Base-by-base conservation (phyloP, 2,797 vertebrate genomes). In the Crocodylus rhombifer region DNA sequence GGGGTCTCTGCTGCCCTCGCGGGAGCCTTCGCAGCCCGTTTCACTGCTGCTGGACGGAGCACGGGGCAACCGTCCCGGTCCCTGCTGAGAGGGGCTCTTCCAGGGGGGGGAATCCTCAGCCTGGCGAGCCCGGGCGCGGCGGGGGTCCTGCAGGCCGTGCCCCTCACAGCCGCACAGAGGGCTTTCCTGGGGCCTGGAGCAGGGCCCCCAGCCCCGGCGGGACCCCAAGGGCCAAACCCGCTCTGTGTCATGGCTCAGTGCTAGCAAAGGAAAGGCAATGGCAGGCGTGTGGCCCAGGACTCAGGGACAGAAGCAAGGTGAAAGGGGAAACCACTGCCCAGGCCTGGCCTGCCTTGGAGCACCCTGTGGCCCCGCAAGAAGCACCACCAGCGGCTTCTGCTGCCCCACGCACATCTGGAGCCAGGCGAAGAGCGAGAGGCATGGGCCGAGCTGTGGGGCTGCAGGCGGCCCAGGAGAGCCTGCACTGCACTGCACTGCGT, bases 61-160 rank as follows among this genome's bases (percentile, higher is more conserved):
- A 1, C 26, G 65, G 28, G 5, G 28, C 1, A 1, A 7, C 26
- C 60, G 17, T 15, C 4, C 42, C 1, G 0, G 36, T 12, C 10
- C n/a, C 3, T 0, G 0, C 73, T 8, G 2, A 3, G 4, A 18
- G 26, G 36, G 73, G 62, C 30, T 76, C 36, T 69, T 8, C 7
- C 64, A 12, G 14, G 25, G 9, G 5, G 36, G 14, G 28, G 25
- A 21, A 74, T 60, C 21, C 1, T 0, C 67, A 62, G 81, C 85
- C 74, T 9, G 42, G 42, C 10, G 42, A 51, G 42, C 42, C 42
- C 42, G 42, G 42, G 10, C 42, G 9, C 11, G 42, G 42, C 42
- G 9, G 10, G 42, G 42, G 42, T 51, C 42, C 42, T 42, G 42
- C 7, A 42, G 42, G 42, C 42, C 42, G 42, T 42, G 42, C 42